These are phyloP conservation scores for Brachyalestes nurse DNA, from an alignment of 2,797 vertebrate species.

Conservation along the genomic window DNA sequence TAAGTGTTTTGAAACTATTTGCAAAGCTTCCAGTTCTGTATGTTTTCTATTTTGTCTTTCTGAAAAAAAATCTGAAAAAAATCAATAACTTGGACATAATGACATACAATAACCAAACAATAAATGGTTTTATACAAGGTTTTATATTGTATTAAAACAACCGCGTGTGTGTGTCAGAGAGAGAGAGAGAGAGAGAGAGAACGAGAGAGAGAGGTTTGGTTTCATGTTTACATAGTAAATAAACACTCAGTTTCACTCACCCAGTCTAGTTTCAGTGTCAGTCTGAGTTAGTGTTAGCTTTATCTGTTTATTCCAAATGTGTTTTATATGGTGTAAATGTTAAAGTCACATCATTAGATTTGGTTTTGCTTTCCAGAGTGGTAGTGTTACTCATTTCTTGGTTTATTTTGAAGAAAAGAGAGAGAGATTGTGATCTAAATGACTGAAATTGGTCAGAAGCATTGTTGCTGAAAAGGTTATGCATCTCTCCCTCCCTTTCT, in stretches of 20 bases:
- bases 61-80: too few species aligned
- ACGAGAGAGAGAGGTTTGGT: not conserved
- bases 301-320: not conserved
- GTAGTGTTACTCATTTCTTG: not conserved
- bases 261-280: conserved; percentile 45
- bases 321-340: conserved; percentile 3
- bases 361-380: not conserved
- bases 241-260: conserved; percentile 46
- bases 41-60: too few species aligned
- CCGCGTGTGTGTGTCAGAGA: conserved; percentile 2
- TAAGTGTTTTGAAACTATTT: too few species aligned
- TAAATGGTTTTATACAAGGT: not conserved
- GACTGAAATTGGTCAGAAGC: not conserved
- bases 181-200: not conserved
- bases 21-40: too few species aligned
- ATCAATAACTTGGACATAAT: not conserved
- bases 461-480: not conserved
- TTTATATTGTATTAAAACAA: not conserved
- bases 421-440: conserved; percentile 8
- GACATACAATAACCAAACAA: not conserved
- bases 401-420: conserved; percentile 2
- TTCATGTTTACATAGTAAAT: conserved; percentile 55
- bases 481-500: not conserved
- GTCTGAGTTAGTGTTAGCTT: conserved; percentile 2
- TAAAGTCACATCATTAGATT: not conserved